Conservation (phyloP, 2,113 vertebrate genomes). For the Lagopus muta region DNA sequence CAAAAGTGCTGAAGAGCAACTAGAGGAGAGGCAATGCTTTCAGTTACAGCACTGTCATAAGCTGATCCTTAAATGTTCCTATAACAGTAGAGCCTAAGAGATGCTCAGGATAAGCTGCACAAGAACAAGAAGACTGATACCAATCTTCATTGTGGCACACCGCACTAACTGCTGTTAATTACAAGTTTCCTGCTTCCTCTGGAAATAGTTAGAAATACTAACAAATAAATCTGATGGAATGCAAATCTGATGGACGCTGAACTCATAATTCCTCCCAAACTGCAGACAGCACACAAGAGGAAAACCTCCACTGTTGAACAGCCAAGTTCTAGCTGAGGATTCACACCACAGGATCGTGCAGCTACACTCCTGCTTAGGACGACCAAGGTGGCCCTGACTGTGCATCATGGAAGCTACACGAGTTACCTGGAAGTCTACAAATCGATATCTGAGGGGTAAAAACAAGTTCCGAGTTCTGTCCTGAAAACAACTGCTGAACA, state of each 20-base stretch:
- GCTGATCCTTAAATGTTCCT: neutral
- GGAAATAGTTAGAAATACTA: neutral
- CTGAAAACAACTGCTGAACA: neutral
- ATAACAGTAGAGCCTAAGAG: constrained; percentile 11
- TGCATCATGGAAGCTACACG: neutral
- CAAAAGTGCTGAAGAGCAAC: neutral
- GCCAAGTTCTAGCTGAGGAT: neutral
- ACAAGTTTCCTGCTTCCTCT: neutral
- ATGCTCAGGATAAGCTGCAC: neutral
- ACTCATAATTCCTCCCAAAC: neutral
- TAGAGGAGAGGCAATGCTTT: neutral
- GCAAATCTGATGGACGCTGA: neutral
- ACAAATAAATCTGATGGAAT: neutral
- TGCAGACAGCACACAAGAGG: neutral
- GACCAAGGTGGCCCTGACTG: neutral
- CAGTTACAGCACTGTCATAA: neutral
- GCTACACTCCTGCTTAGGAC: neutral
- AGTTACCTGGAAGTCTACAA: neutral
- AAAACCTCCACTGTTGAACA: too few relatives aligned
- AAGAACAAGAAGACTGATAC: neutral
- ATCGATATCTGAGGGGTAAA: neutral
- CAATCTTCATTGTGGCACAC: neutral
- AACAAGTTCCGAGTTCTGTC: neutral
- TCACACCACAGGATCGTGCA: neutral
- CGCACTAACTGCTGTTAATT: neutral